phyloP scores from a whole-genome alignment of 2,797 vertebrate genomes.

The Cryptoblepharus egeriae region DNA sequence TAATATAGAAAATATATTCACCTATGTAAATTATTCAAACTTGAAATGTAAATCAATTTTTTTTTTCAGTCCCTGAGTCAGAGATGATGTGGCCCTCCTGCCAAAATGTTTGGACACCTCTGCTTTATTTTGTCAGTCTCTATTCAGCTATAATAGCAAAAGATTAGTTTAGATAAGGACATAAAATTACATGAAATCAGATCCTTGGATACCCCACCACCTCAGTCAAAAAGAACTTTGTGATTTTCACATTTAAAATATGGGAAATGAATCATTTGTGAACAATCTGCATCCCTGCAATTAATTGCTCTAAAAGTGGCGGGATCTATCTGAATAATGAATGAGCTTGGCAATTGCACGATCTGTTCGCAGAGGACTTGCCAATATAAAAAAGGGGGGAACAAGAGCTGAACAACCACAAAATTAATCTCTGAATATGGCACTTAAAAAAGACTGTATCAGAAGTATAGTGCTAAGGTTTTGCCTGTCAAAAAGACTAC shows the following conservation, averaged over 20 bases:
- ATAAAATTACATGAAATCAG: not conserved
- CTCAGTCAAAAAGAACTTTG: conserved; percentile 11
- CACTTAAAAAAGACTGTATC: not conserved
- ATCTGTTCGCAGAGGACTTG: conserved; percentile 31
- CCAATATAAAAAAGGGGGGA: conserved; percentile 19
- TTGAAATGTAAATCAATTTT: no score
- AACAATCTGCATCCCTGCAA: conserved; percentile 33
- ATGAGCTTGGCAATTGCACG: conserved; percentile 36
- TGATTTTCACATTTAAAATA: conserved; percentile 23
- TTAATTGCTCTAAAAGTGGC: conserved; percentile 33
- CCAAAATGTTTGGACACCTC: no score
- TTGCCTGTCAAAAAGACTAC: not conserved
- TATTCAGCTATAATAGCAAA: not conserved
- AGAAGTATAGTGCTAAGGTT: not conserved
- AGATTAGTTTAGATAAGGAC: conserved; percentile 8
- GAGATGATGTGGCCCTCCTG: no score
- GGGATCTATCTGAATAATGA: conserved; percentile 36
- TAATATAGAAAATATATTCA: no score
- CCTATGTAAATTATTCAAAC: no score
- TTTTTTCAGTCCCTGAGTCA: no score
- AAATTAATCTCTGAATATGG: not conserved
- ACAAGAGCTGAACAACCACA: conserved; percentile 20
- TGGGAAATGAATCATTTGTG: conserved; percentile 34
- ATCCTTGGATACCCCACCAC: not conserved
- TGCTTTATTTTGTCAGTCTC: not conserved